A percentile compares a stretch with the other conserved stretches of the same genome.
Conservation (phyloP, 2,888 invertebrate species). For the Acleris literana region DNA sequence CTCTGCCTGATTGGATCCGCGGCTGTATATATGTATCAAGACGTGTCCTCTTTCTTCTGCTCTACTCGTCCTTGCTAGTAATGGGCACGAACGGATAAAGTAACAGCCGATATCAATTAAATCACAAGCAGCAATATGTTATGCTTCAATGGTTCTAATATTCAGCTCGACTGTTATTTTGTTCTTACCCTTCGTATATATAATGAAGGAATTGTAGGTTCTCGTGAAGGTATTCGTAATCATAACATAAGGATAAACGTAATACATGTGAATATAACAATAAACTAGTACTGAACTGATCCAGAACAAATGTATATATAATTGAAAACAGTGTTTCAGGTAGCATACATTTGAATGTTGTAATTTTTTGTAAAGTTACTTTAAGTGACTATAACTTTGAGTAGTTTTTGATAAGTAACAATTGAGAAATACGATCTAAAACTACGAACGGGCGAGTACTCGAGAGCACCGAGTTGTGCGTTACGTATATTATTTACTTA, state of each 20-base stretch:
- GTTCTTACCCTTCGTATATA: constrained; percentile 49
- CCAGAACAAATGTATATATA: constrained; percentile 66
- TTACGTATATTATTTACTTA: neutral
- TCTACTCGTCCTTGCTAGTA: constrained; percentile 52
- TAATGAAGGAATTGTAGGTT: constrained; percentile 61
- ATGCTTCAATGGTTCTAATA: constrained; percentile 27
- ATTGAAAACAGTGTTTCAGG: constrained; percentile 65
- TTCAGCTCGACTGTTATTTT: constrained; percentile 29
- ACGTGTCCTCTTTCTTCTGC: constrained; percentile 50
- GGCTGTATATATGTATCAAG: constrained; percentile 52
- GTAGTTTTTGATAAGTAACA: constrained; percentile 83
- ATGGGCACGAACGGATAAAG: constrained; percentile 49
- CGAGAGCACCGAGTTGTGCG: constrained; percentile 31
- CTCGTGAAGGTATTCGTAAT: constrained; percentile 63
- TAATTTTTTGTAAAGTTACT: constrained; percentile 78
- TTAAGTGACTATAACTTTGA: constrained; percentile 71
- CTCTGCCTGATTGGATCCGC: constrained; percentile 48
- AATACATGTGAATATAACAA: constrained; percentile 73
- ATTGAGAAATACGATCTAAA: constrained; percentile 60
- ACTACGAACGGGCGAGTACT: constrained; percentile 71
- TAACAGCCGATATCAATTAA: constrained; percentile 42
- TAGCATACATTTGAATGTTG: constrained; percentile 67
- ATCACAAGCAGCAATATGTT: constrained; percentile 2
- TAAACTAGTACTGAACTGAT: constrained; percentile 69
- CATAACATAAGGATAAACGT: constrained; percentile 43